Conservation (phyloP, 1,140 invertebrate species). For the Conopomorpha cramerella region DNA sequence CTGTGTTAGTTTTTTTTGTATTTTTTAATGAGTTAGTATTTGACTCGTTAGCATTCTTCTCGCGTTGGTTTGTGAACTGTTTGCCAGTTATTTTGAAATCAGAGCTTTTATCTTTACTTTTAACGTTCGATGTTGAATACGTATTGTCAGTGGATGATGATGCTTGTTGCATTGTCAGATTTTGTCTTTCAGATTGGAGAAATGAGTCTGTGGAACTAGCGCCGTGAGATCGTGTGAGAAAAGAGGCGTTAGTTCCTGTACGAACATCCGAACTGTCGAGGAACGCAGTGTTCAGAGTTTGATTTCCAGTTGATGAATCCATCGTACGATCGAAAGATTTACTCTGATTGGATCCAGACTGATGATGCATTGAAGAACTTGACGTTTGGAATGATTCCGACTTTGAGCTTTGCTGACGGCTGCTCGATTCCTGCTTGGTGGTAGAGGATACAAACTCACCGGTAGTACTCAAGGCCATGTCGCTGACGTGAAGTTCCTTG, state of each 20-base stretch:
- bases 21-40: conserved; percentile 23
- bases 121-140: no score
- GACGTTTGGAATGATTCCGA: conserved; percentile 44
- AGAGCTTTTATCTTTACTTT: no score
- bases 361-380: conserved; percentile 45
- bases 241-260: conserved; percentile 13
- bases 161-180: conserved; percentile 18
- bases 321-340: conserved; percentile 27
- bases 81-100: conserved; percentile 12
- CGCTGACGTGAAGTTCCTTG: conserved; percentile 39
- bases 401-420: conserved; percentile 44
- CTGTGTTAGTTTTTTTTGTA: conserved; percentile 28
- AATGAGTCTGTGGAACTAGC: conserved; percentile 45
- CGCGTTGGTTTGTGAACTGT: conserved; percentile 8
- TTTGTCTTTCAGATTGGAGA: conserved; percentile 44
- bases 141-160: conserved; percentile 13
- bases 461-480: conserved; percentile 43
- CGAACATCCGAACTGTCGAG: conserved; percentile 26
- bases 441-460: conserved; percentile 51
- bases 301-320: conserved; percentile 30
- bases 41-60: conserved; percentile 24
- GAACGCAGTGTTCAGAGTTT: conserved; percentile 51
- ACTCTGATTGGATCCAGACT: conserved; percentile 36
- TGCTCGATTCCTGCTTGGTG: conserved; percentile 29
- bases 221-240: conserved; percentile 26